Evolutionary conservation across 2,888 invertebrate genomes (phyloP).

Genomic region (Resseliella maxima): DNA sequence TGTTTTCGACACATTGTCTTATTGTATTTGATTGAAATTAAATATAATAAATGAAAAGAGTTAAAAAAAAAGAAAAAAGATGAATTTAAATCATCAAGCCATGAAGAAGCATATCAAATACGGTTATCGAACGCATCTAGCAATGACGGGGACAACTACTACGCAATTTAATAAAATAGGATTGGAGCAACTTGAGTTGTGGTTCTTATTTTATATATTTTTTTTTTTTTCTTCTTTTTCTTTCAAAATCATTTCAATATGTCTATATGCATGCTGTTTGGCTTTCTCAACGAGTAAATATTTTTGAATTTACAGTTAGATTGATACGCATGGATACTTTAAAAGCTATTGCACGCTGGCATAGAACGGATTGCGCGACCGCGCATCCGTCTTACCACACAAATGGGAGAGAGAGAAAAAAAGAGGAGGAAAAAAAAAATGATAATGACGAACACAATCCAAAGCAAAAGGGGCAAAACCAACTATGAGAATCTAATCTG

Average conservation of each 20-base stretch:
- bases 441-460: not conserved
- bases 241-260: not conserved
- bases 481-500: conserved; percentile 38
- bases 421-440: not conserved
- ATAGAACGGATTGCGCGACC: not conserved
- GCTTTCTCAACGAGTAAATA: conserved; percentile 5
- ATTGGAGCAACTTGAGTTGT: conserved; percentile 15
- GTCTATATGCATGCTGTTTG: no score
- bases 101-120: conserved; percentile 23
- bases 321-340: conserved; percentile 48
- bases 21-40: not conserved
- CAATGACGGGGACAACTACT: not conserved
- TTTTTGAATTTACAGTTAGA: conserved; percentile 44
- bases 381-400: conserved; percentile 19
- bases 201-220: no score
- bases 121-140: not conserved
- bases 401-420: not conserved
- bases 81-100: not conserved
- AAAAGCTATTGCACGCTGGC: not conserved
- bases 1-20: not conserved
- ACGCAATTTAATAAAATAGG: conserved; percentile 25
- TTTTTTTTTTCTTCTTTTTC: no score
- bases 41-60: not conserved
- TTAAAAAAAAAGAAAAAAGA: not conserved
- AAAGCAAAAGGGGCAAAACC: conserved; percentile 32